Evolutionary conservation across 2,888 invertebrate species (phyloP).

Genomic region (Rhynchonema sp.): DNA sequence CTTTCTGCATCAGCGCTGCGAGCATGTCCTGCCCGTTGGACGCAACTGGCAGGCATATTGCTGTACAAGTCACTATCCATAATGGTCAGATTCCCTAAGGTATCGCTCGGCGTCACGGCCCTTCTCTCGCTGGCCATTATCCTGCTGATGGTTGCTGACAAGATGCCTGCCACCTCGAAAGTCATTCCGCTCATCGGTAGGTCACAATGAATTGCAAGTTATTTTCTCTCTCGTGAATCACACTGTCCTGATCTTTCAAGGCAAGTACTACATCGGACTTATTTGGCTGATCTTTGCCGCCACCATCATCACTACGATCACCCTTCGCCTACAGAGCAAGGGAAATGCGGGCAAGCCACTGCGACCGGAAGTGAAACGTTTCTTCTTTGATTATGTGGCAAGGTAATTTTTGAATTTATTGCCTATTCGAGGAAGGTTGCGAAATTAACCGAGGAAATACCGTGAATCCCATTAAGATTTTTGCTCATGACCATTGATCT

Average conservation of each 20-base stretch:
- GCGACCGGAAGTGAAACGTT: not conserved
- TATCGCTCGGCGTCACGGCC: slow-evolving; percentile 21
- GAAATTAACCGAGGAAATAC: no score
- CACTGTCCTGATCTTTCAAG: not conserved
- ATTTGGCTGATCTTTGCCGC: slow-evolving; percentile 8
- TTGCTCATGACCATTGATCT: not conserved
- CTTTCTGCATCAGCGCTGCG: no score
- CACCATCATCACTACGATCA: slow-evolving; percentile 7
- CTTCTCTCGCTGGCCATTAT: slow-evolving; percentile 23
- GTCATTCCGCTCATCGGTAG: slow-evolving; percentile 21
- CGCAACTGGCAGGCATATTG: no score
- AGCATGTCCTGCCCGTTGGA: no score
- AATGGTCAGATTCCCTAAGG: not conserved
- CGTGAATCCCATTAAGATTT: no score
- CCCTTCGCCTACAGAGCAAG: slow-evolving; percentile 7
- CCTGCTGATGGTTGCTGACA: slow-evolving; percentile 15
- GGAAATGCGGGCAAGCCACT: slow-evolving; percentile 8
- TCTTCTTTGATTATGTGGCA: not conserved
- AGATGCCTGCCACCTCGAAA: slow-evolving; percentile 22
- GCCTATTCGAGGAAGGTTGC: no score
- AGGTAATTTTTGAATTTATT: no score
- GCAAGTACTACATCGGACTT: slow-evolving; percentile 9
- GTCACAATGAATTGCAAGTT: no score
- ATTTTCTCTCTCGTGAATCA: no score
- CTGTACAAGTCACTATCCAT: no score